phyloP scores from a whole-genome alignment of 2,113 vertebrate genomes.

The Oncorhynchus masou region DNA sequence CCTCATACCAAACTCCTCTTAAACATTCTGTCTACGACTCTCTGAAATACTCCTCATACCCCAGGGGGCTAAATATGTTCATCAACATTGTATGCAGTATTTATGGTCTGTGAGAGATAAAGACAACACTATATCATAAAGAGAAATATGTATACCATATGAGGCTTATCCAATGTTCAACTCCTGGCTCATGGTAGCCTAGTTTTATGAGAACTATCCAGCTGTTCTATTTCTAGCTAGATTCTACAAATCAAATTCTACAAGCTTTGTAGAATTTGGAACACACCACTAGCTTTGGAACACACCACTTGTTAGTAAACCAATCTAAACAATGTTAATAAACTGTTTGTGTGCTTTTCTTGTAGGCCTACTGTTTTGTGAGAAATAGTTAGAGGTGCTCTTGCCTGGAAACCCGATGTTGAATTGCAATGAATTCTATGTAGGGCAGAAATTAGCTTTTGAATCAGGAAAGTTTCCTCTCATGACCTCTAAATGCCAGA shows the following conservation, averaged over 20 bases:
- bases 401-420: no score
- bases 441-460: no score
- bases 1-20: not conserved
- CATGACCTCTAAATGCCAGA: no score
- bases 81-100: not conserved
- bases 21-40: not conserved
- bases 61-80: not conserved
- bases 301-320: not conserved
- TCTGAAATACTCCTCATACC: not conserved
- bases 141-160: not conserved
- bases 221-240: not conserved
- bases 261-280: not conserved
- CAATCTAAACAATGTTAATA: not conserved
- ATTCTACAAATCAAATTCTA: not conserved
- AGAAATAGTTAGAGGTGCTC: no score
- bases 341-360: not conserved
- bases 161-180: not conserved
- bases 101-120: not conserved
- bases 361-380: no score
- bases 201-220: not conserved
- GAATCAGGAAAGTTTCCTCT: no score
- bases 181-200: not conserved
- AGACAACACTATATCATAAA: slow-evolving; percentile 4
- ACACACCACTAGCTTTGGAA: not conserved
- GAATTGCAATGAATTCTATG: no score